Evolutionary conservation across 1,140 invertebrate species (phyloP).

Genomic region (Delia radicum): DNA sequence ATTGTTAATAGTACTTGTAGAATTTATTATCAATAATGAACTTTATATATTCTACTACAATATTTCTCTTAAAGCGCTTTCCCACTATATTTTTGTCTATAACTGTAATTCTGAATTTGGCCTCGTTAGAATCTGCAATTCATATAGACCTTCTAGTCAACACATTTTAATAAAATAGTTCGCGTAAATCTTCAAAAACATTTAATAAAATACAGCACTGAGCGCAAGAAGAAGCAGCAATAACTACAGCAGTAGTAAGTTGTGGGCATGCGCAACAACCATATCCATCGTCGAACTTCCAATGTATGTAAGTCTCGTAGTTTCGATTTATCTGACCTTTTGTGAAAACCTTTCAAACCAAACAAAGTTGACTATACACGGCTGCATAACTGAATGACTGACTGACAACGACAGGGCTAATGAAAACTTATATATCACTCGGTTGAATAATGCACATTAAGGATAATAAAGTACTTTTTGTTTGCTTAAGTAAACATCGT

Average conservation of each 20-base stretch:
- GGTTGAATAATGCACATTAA: conserved; percentile 31
- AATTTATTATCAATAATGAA: no score
- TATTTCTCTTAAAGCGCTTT: no score
- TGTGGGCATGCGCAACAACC: background rate
- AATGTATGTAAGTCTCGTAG: background rate
- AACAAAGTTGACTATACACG: background rate
- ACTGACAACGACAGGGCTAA: conserved; percentile 20
- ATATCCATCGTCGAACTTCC: background rate
- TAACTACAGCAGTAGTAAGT: background rate
- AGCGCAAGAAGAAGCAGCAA: background rate
- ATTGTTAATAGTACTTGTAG: no score
- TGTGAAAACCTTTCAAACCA: background rate
- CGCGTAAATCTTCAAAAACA: conserved; percentile 1
- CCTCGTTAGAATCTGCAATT: no score
- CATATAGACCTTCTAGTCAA: conserved; percentile 1
- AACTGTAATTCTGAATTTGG: no score
- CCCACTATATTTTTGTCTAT: no score
- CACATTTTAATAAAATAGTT: background rate
- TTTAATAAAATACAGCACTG: background rate
- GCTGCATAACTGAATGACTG: background rate
- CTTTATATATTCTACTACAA: no score
- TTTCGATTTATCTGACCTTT: conserved; percentile 22
- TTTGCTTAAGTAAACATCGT: conserved; percentile 25
- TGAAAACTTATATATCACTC: conserved; percentile 32
- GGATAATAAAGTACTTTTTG: conserved; percentile 33